These are phyloP conservation scores for Euphydryas editha DNA, from an alignment of 2,888 invertebrate species.

Conservation along the genomic window DNA sequence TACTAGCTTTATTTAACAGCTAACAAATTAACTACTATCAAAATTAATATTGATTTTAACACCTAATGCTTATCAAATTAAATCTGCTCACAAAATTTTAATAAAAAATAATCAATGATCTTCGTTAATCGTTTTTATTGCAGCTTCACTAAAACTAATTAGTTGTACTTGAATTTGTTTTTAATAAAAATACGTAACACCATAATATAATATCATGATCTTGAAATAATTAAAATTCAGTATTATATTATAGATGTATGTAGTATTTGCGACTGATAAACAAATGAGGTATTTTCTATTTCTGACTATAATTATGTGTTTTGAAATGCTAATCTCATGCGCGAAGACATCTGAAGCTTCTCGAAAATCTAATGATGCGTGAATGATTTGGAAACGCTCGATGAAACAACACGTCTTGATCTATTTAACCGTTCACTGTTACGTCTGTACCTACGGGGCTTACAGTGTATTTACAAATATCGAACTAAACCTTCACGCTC, in stretches of 20 bases:
- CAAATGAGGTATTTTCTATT: constrained; percentile 42
- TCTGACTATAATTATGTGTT: constrained; percentile 47
- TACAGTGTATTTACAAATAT: constrained; percentile 34
- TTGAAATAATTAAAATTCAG: too few relatives aligned
- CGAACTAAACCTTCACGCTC: constrained; percentile 24
- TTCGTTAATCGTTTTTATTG: background rate
- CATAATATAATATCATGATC: too few relatives aligned
- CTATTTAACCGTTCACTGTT: constrained; percentile 60
- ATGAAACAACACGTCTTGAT: constrained; percentile 56
- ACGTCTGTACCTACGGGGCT: constrained; percentile 47
- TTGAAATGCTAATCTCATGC: constrained; percentile 62
- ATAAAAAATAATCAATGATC: background rate
- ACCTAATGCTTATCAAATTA: background rate
- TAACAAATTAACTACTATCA: too few relatives aligned
- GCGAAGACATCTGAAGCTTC: constrained; percentile 46
- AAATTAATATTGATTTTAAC: background rate
- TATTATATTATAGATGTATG: background rate
- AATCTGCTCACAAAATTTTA: background rate
- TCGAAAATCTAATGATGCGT: constrained; percentile 59
- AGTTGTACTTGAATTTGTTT: background rate
- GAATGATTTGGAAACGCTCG: constrained; percentile 57
- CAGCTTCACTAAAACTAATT: background rate
- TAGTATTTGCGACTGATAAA: constrained; percentile 7
- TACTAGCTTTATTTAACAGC: too few relatives aligned
- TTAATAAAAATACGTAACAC: too few relatives aligned